These are phyloP conservation scores for Seira ritae DNA, from an alignment of 2,888 invertebrate species.

Conservation along the genomic window DNA sequence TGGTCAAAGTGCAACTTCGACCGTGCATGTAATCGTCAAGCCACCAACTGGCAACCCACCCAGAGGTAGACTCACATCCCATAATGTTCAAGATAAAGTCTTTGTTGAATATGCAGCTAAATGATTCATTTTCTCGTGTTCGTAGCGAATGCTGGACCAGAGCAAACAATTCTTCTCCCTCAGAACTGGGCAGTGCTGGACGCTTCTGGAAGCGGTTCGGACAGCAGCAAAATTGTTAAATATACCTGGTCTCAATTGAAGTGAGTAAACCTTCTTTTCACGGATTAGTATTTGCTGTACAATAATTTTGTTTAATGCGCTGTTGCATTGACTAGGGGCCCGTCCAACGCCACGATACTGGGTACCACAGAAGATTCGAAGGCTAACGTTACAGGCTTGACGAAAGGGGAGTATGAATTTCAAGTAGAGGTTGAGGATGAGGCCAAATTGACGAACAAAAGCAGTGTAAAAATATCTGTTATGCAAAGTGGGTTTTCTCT, in stretches of 20 bases:
- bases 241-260: slow-evolving; percentile 90
- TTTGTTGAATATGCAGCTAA: background rate
- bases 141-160: slow-evolving; percentile 78
- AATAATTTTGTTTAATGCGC: background rate
- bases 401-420: slow-evolving; percentile 89
- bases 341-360: slow-evolving; percentile 76
- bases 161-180: slow-evolving; percentile 86
- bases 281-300: slow-evolving; percentile 7
- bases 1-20: slow-evolving; percentile 90
- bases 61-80: slow-evolving; percentile 78
- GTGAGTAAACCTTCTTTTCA: slow-evolving; percentile 74
- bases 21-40: slow-evolving; percentile 95
- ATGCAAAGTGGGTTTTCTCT: slow-evolving; percentile 88
- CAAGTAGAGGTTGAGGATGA: slow-evolving; percentile 89
- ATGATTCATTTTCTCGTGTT: background rate
- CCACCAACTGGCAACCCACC: slow-evolving; percentile 91
- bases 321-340: slow-evolving; percentile 76
- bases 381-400: slow-evolving; percentile 87
- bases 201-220: slow-evolving; percentile 85
- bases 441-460: slow-evolving; percentile 87
- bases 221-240: slow-evolving; percentile 88
- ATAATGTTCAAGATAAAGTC: background rate
- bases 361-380: slow-evolving; percentile 79
- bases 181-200: slow-evolving; percentile 88
- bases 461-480: slow-evolving; percentile 78